These are phyloP conservation scores for Zophobas morio DNA, from an alignment of 1,140 invertebrate species.

Conservation along the genomic window DNA sequence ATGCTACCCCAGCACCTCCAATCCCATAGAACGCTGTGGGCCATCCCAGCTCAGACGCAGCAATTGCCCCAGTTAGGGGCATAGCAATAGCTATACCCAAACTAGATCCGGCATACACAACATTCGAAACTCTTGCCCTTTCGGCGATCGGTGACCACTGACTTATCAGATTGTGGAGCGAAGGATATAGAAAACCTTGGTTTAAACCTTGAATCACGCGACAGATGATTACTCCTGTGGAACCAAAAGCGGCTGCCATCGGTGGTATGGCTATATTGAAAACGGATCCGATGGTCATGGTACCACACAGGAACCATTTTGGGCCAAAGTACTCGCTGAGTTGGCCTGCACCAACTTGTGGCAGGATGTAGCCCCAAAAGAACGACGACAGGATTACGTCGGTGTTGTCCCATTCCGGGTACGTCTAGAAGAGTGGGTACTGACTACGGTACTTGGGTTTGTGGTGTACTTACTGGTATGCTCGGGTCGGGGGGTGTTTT, in stretches of 20 bases:
- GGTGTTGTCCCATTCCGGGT: slow-evolving; percentile 16
- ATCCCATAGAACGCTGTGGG: slow-evolving; percentile 86
- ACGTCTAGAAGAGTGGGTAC: slow-evolving; percentile 24
- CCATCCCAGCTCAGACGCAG: slow-evolving; percentile 79
- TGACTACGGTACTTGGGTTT: background rate
- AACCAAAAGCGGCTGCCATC: slow-evolving; percentile 67
- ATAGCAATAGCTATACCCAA: slow-evolving; percentile 82
- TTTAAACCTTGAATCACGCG: slow-evolving; percentile 82
- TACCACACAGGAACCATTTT: slow-evolving; percentile 73
- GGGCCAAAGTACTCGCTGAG: slow-evolving; percentile 76
- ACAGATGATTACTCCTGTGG: slow-evolving; percentile 70
- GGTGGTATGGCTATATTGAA: slow-evolving; percentile 69
- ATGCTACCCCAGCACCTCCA: slow-evolving; percentile 75
- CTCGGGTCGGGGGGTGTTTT: slow-evolving; percentile 10
- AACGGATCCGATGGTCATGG: slow-evolving; percentile 71
- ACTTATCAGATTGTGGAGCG: slow-evolving; percentile 82
- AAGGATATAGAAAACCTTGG: slow-evolving; percentile 85
- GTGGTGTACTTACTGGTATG: slow-evolving; percentile 25
- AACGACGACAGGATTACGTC: slow-evolving; percentile 72
- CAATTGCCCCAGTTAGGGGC: slow-evolving; percentile 78
- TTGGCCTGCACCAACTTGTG: slow-evolving; percentile 77
- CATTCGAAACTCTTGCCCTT: slow-evolving; percentile 64
- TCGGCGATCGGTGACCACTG: slow-evolving; percentile 80
- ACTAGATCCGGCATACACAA: slow-evolving; percentile 70
- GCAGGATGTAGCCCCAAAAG: slow-evolving; percentile 74